Base-by-base conservation (phyloP, 2,888 invertebrate species). In the Drosophila yooni region DNA sequence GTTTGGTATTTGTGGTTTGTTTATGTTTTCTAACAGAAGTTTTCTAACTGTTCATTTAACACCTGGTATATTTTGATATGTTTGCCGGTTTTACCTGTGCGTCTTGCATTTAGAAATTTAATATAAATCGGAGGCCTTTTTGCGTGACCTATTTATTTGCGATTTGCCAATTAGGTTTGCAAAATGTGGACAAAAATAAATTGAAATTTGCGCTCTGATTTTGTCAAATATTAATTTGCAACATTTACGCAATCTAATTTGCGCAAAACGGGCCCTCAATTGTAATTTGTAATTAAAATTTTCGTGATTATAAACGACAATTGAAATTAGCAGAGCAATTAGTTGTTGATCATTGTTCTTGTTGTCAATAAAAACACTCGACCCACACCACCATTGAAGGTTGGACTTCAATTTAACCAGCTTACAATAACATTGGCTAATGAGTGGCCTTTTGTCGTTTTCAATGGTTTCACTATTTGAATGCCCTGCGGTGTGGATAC, bases 211-310 rank as follows among this genome's bases (percentile, higher is more conserved):
- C 63, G 52, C 59, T 66, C 77, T 74, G 65, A 68, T 79, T 76
- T 77, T 79, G 68, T 73, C 62, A 73, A 60, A 83, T 82, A 81
- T 87, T 84, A 84, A 87, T 87, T 88, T 81, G 72, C 75, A 84
- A 81, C 67, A 87, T 86, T 87, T 80, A 81, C 75, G 72, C 83
- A 87, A 83, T 87, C 85, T 75, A 87, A 89, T 84, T 89, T 78
- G 68, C 70, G 40, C 33, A 58, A 73, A 51, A 50, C 46, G 52
- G 40, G 18, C 48, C 67, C 64, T 57, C 81, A 73, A 82, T 81
- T 84, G 81, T 84, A 89, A 88, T 87, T 87, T 89, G 84, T 87
- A 87, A 89, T 89, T 87, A 84, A 76, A 89, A 89, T 81, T 83
- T 86, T 82, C 82, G 68, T 85, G 81, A 88, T 88, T 85, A 76